Conservation (phyloP, 2,113 vertebrate species). For the Turnix velox region DNA sequence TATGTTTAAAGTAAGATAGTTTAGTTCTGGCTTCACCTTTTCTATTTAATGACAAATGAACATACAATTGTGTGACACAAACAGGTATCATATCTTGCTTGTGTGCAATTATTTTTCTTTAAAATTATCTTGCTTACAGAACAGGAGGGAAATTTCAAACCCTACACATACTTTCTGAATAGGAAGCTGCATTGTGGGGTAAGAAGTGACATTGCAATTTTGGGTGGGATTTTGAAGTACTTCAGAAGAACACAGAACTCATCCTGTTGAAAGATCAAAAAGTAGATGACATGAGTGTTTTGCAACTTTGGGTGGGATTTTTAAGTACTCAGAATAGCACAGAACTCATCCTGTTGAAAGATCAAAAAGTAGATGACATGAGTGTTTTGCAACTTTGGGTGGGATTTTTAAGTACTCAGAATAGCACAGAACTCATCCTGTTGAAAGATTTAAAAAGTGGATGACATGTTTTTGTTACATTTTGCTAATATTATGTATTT, state of each 20-base stretch:
- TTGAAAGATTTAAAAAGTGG: background rate
- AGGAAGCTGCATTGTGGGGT: background rate
- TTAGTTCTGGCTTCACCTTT: background rate
- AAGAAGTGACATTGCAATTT: background rate
- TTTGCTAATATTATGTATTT: background rate
- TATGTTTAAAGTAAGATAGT: background rate
- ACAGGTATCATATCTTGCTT: background rate
- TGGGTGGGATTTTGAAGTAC: no score
- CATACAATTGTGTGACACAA: background rate
- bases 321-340: no score
- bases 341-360: no score
- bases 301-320: no score
- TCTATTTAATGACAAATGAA: background rate
- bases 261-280: no score
- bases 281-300: no score
- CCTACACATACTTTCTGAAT: background rate
- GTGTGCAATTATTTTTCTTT: background rate
- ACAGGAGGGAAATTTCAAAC: background rate
- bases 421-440: background rate
- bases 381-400: no score
- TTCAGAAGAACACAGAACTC: no score
- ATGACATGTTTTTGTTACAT: background rate
- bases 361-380: no score
- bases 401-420: background rate
- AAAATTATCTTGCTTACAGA: background rate